Conservation (phyloP, 2,888 invertebrate genomes). For the Scaeva pyrastri region DNA sequence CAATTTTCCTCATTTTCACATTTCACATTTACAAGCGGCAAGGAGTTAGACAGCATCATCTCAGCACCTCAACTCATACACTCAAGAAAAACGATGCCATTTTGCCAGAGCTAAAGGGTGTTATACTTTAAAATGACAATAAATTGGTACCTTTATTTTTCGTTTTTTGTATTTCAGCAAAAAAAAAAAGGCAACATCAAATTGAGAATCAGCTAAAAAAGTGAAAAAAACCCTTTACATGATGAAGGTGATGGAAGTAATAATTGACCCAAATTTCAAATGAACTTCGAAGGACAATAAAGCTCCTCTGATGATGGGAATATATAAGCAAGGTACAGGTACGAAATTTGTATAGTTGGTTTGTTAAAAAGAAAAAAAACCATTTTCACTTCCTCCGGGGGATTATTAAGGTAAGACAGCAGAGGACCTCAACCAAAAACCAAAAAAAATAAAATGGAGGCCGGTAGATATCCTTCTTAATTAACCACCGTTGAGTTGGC, state of each 20-base stretch:
- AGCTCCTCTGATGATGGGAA: background rate
- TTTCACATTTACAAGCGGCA: constrained; percentile 76
- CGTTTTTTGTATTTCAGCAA: constrained; percentile 23
- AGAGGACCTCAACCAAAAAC: background rate
- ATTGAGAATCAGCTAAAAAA: background rate
- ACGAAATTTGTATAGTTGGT: background rate
- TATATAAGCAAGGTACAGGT: background rate
- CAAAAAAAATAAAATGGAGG: too few species aligned
- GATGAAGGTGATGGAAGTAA: constrained; percentile 44
- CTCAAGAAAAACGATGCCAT: background rate
- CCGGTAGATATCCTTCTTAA: constrained; percentile 34
- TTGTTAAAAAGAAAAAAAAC: background rate
- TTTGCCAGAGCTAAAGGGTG: background rate
- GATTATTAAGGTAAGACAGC: constrained; percentile 10
- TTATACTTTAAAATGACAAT: constrained; percentile 43
- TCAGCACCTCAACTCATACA: background rate
- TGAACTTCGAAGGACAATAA: constrained; percentile 44
- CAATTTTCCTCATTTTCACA: constrained; percentile 82
- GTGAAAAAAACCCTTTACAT: constrained; percentile 5
- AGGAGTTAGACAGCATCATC: constrained; percentile 31
- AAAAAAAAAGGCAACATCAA: constrained; percentile 41
- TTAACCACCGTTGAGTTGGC: constrained; percentile 47
- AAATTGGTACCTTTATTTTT: constrained; percentile 45
- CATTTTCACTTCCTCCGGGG: constrained; percentile 9
- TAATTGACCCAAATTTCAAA: constrained; percentile 61